phyloP scores from a whole-genome alignment of 1,140 invertebrate genomes.

The Drosophila guanche region DNA sequence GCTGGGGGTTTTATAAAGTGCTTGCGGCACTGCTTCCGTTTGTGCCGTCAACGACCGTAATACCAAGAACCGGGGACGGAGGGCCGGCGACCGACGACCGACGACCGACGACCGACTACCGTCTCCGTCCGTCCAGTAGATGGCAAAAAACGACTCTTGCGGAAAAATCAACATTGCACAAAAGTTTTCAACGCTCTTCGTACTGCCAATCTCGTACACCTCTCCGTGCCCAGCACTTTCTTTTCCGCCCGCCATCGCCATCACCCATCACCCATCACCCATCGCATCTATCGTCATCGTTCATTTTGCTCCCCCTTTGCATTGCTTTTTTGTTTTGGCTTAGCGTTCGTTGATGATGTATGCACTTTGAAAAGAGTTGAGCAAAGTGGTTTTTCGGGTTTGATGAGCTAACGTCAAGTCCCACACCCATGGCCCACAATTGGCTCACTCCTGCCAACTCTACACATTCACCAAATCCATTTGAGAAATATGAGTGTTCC shows the following conservation, averaged over 20 bases:
- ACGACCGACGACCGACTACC: constrained; percentile 7
- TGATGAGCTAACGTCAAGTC: constrained; percentile 78
- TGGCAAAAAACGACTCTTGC: constrained; percentile 77
- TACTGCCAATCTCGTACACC: constrained; percentile 31
- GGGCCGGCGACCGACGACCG: constrained; percentile 10
- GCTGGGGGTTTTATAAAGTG: constrained; percentile 74
- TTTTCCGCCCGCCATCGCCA: neutral
- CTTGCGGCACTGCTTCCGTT: constrained; percentile 53
- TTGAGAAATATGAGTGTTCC: constrained; percentile 41
- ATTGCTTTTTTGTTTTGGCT: constrained; percentile 76
- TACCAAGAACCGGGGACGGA: constrained; percentile 15
- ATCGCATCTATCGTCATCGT: constrained; percentile 31
- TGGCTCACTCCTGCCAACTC: neutral
- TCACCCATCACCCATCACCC: neutral
- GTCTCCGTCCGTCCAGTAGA: constrained; percentile 51
- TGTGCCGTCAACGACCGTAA: constrained; percentile 7
- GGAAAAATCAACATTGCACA: constrained; percentile 82
- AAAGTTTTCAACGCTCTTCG: constrained; percentile 61
- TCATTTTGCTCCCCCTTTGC: constrained; percentile 60
- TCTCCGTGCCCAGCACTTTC: neutral
- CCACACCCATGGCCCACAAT: neutral
- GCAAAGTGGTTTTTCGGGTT: constrained; percentile 80
- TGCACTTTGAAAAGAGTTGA: constrained; percentile 81
- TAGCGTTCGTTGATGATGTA: constrained; percentile 79
- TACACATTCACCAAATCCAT: constrained; percentile 3